Evolutionary conservation across 2,113 vertebrate genomes (phyloP), one percentile per base, ranked within the genome.

Genomic region (Calidris pugnax): DNA sequence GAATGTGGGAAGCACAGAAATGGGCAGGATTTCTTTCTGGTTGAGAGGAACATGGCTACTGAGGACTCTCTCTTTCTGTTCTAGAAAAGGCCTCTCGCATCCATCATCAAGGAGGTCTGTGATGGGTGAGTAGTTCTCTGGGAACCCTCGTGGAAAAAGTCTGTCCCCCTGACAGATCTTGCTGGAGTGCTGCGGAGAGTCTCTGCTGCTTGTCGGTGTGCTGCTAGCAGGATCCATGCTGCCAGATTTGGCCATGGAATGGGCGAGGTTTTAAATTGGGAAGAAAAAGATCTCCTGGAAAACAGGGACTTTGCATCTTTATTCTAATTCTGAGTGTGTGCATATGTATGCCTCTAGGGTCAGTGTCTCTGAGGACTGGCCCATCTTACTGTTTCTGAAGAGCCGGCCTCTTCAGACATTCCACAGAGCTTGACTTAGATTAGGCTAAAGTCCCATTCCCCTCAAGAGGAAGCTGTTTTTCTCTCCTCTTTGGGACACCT

Each of bases 31-130:
- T 95, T 30, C 17, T 62, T 91, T 95, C 66, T 89, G 81, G 7
- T 68, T 89, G 81, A 85, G 86, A 78, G 75, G 26, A 85, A 63
- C 7, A 4, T 7, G 13, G 21, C 48, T 71, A 53, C 83, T 92
- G 63, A 74, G n/a, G 55, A 87, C 62, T 95, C 37, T 87, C 48
- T 97, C 47, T 94, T 66, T 96, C 48, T 87, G 43, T 98, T 97
- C 87, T 98, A 99, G 99, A 99, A 99, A 98, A 99, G 99, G 95
- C 99, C 99, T 51, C 97, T 99, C 97, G 98, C 99, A 18, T 99
- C 99, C 73, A 98, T 99, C 90, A 98, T 99, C 97, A 99, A 99
- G 96, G 99, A 99, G 96, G 99, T 99, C 48, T 99, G 99, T 95
- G 99, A 99, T 69, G 99, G 99, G 99, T 99, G 98, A 98, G 99